phyloP scores from a whole-genome alignment of 2,113 vertebrate species.

The Stercorarius parasiticus region DNA sequence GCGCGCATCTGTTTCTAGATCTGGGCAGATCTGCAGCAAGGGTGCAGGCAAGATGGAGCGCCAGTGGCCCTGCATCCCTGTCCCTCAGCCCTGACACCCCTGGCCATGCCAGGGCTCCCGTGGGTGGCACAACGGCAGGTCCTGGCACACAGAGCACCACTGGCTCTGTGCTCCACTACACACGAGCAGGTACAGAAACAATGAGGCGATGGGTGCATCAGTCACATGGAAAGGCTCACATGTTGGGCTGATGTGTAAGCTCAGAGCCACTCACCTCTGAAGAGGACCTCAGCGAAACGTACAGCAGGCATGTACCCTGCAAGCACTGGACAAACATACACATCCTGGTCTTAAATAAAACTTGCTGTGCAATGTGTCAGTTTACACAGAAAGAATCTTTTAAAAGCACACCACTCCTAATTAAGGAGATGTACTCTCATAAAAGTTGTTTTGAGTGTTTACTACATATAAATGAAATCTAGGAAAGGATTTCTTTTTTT shows the following conservation, averaged over 20 bases:
- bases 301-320: not conserved
- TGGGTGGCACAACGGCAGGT: not conserved
- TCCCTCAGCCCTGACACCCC: not conserved
- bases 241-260: fast-evolving
- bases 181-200: not conserved
- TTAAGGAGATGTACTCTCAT: not conserved
- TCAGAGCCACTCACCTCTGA: not conserved
- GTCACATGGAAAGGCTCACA: not conserved
- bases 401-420: not conserved
- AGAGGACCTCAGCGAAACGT: not conserved
- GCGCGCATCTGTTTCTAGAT: not conserved
- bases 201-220: not conserved
- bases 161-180: not conserved
- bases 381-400: not conserved
- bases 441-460: not conserved
- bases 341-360: not conserved
- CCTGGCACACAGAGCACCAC: not conserved
- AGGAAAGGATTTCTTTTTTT: not conserved
- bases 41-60: not conserved
- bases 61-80: not conserved
- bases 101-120: fast-evolving
- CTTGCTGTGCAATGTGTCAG: fast-evolving
- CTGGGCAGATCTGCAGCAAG: not conserved
- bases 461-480: not conserved
- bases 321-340: not conserved